Evolutionary conservation across 2,888 invertebrate species (phyloP), one percentile per base, ranked within the genome.

Genomic region (Rhaphigaster nebulosa): DNA sequence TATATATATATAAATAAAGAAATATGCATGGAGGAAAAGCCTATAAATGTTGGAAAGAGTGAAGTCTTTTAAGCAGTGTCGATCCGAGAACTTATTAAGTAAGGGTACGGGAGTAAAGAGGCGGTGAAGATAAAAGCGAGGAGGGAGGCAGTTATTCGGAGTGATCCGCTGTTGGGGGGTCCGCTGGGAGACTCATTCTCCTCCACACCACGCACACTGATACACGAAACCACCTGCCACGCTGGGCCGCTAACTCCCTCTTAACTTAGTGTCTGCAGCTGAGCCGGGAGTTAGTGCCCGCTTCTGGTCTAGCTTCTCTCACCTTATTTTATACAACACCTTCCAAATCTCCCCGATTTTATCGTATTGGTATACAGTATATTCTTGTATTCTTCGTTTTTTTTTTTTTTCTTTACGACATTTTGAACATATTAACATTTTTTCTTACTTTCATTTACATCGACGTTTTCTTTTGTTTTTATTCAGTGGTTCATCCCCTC

Each of bases 211-310:
- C 34, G 70, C 70, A 38, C 70, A 76, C 70, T 38, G 70, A 20
- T 76, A 76, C 70, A 76, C 70, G 34, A 38, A 76, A 38, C 70
- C 70, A 76, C 70, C 70, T 76, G 70, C 70, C 70, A 76, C 6
- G 29, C 29, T n/a, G 18, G 29, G 15, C 34, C 65, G 29, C 65
- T 18, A 29, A 76, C 70, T 38, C 70, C 70, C 8, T n/a, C 8
- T 8, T 76, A 76, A 76, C 70, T 76, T 76, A 76, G 20, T 76
- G 70, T 12, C 70, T 38, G 5, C 70, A 76, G 18, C 70, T 76
- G 70, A 76, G 70, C 38, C 38, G 29, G 20, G 20, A 34, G 70
- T 76, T 38, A 38, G 18, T 60, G 10, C 23, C 23, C 1, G 23
- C 54, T 54, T 54, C 60, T 60, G 60, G 23, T 65, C 70, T 76